A percentile compares a stretch with the other conserved stretches of the same genome.
These are phyloP conservation scores for Bibio marci DNA, from an alignment of 2,888 invertebrate genomes.

Conservation along the genomic window DNA sequence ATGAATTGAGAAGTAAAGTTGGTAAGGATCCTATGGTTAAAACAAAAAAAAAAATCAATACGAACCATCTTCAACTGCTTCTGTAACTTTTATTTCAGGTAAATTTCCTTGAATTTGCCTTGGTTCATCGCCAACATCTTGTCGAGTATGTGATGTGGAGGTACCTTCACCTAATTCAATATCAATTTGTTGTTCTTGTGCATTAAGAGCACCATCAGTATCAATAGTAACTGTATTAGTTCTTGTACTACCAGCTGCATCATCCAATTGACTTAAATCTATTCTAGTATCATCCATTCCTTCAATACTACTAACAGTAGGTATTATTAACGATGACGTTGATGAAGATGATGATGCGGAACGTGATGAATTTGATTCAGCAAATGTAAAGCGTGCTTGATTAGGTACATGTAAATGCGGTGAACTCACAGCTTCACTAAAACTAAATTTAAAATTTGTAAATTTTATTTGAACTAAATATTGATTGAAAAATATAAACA, in stretches of 20 bases:
- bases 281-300: conserved; percentile 60
- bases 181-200: conserved; percentile 15
- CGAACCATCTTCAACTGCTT: background rate
- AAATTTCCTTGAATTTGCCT: background rate
- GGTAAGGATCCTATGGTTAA: no score
- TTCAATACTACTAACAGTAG: conserved; percentile 34
- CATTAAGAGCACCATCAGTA: no score
- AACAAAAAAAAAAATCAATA: no score
- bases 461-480: no score
- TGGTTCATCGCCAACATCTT: no score
- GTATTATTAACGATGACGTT: conserved; percentile 20
- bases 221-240: background rate
- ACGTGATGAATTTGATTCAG: conserved; percentile 31
- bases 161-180: no score
- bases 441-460: no score
- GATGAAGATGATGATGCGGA: conserved; percentile 12
- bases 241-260: conserved; percentile 18
- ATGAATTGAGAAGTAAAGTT: no score
- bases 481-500: no score
- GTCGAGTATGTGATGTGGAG: no score
- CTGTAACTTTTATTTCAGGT: background rate
- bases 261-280: conserved; percentile 33
- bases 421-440: conserved; percentile 83
- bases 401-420: conserved; percentile 61
- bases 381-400: conserved; percentile 45